These are phyloP conservation scores for Entomyzon cyanotis DNA, from an alignment of 2,113 vertebrate species.

Conservation along the genomic window DNA sequence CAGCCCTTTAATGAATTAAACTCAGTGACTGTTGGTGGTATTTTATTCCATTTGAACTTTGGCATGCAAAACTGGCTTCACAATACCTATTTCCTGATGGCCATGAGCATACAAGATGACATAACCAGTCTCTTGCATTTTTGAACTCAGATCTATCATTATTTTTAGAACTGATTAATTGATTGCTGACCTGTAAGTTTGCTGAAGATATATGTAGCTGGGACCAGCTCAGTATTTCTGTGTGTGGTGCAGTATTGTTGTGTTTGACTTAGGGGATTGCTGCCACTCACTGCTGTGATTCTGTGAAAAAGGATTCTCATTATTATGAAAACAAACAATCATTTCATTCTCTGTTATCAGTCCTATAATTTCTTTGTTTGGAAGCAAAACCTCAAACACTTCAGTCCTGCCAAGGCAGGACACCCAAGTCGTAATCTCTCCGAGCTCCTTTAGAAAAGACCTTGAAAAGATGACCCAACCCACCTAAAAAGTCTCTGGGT, in stretches of 20 bases:
- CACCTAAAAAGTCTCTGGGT: neutral
- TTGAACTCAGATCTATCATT: neutral
- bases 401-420: neutral
- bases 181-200: neutral
- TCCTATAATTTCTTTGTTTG: neutral
- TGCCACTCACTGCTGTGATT: neutral
- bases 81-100: neutral
- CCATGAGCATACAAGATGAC: neutral
- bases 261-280: neutral
- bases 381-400: neutral
- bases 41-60: neutral
- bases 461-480: neutral
- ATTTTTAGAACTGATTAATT: neutral
- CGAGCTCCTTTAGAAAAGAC: neutral
- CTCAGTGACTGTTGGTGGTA: rapidly evolving
- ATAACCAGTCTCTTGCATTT: neutral
- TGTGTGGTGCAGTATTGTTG: neutral
- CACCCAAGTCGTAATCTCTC: neutral
- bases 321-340: neutral
- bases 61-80: neutral
- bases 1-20: neutral
- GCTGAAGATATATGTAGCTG: neutral
- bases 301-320: neutral
- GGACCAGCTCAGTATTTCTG: neutral
- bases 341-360: neutral